A percentile compares a stretch with the other conserved stretches of the same genome.
These are phyloP conservation scores for Himantopus leucocephalus DNA, from an alignment of 2,113 vertebrate genomes.

Conservation along the genomic window DNA sequence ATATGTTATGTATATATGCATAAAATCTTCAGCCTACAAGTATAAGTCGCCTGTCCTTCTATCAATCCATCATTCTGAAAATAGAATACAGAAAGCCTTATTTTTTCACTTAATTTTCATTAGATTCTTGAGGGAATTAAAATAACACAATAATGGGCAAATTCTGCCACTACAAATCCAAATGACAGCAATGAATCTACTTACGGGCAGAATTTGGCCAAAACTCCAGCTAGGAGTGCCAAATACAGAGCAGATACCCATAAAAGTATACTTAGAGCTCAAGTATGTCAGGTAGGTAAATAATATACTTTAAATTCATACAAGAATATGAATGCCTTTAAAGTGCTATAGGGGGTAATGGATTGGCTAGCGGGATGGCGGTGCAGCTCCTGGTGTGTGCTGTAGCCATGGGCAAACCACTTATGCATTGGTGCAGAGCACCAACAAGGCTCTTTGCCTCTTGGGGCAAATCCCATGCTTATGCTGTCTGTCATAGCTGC, in stretches of 20 bases:
- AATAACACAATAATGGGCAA: constrained; percentile 67
- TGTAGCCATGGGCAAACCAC: fast-evolving
- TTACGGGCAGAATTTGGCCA: neutral
- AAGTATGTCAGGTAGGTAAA: neutral
- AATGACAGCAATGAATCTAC: constrained; percentile 62
- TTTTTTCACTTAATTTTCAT: constrained; percentile 71
- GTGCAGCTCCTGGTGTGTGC: neutral
- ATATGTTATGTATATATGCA: constrained; percentile 65
- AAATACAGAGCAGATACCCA: constrained; percentile 1
- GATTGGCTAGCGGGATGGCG: fast-evolving
- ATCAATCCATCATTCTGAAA: constrained; percentile 66
- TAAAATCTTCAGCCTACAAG: constrained; percentile 66
- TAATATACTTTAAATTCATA: neutral
- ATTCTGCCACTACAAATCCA: constrained; percentile 64
- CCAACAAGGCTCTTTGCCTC: neutral
- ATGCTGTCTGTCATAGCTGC: fast-evolving
- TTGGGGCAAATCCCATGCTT: neutral
- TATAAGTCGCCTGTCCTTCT: constrained; percentile 57
- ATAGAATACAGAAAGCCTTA: constrained; percentile 64
- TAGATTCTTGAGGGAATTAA: constrained; percentile 69
- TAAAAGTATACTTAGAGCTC: neutral
- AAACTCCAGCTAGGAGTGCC: neutral
- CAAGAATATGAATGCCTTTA: neutral
- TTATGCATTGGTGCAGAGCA: neutral
- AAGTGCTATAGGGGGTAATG: neutral